These are phyloP conservation scores for Lethrus apterus DNA, from an alignment of 1,140 invertebrate genomes.

Conservation along the genomic window DNA sequence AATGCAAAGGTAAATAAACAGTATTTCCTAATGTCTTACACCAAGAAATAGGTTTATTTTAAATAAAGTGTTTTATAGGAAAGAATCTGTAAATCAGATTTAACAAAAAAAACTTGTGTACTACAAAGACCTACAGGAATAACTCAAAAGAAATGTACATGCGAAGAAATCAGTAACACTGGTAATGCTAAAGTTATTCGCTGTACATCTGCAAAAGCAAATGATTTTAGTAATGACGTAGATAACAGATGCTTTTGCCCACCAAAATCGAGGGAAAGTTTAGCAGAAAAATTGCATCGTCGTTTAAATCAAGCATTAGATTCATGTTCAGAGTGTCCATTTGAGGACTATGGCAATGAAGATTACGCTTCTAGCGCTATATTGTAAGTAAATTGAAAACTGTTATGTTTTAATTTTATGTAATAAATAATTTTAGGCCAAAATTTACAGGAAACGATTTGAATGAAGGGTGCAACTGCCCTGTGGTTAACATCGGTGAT, in stretches of 20 bases:
- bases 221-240: background rate
- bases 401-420: background rate
- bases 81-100: too few relatives aligned
- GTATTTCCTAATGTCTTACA: too few relatives aligned
- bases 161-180: slow-evolving; percentile 8
- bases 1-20: too few relatives aligned
- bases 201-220: slow-evolving; percentile 5
- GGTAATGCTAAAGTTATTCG: slow-evolving; percentile 8
- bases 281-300: slow-evolving; percentile 7
- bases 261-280: background rate
- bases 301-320: slow-evolving; percentile 10
- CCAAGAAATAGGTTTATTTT: too few relatives aligned
- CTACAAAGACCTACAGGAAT: background rate
- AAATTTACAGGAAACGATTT: slow-evolving; percentile 1
- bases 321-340: slow-evolving; percentile 1
- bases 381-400: slow-evolving; percentile 7
- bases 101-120: background rate
- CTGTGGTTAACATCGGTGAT: background rate
- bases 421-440: background rate
- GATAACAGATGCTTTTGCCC: background rate
- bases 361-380: background rate
- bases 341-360: background rate
- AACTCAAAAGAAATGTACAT: slow-evolving; percentile 5
- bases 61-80: too few relatives aligned
- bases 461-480: slow-evolving; percentile 2